phyloP scores from a whole-genome alignment of 2,113 vertebrate genomes.

The Podarcis raffonei region DNA sequence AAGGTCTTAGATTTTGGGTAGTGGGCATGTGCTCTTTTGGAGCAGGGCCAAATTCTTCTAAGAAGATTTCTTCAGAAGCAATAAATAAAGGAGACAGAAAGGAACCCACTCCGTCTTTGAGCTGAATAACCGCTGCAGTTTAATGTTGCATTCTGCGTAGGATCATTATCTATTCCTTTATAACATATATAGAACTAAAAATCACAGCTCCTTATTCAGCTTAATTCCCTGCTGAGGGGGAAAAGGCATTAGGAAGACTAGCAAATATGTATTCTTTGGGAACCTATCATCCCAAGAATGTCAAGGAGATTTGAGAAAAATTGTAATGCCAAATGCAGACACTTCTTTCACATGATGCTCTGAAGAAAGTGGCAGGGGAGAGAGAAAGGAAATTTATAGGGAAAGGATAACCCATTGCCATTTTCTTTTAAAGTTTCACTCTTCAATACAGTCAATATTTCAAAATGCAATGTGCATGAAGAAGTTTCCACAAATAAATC shows the following conservation, averaged over 20 bases:
- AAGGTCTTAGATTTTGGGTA: neutral
- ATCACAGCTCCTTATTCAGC: conserved; percentile 57
- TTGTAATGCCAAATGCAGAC: conserved; percentile 55
- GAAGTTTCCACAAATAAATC: conserved; percentile 50
- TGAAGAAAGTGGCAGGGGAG: conserved; percentile 40
- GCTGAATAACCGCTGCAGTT: conserved; percentile 45
- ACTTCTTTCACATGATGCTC: conserved; percentile 46
- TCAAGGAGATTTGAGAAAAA: conserved; percentile 66
- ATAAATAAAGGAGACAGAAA: conserved; percentile 55
- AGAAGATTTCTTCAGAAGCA: conserved; percentile 46
- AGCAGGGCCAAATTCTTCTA: conserved; percentile 68
- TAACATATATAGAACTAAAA: conserved; percentile 62
- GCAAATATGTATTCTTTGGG: conserved; percentile 60
- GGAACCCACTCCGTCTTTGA: conserved; percentile 44
- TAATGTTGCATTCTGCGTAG: conserved; percentile 36
- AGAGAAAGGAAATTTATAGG: conserved; percentile 52
- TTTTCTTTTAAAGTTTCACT: conserved; percentile 45
- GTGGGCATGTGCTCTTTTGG: conserved; percentile 85
- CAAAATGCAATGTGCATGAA: conserved; percentile 36
- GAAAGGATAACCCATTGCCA: conserved; percentile 29
- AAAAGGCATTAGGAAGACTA: conserved; percentile 58
- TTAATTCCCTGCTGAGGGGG: conserved; percentile 48
- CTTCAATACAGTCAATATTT: conserved; percentile 58
- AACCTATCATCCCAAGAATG: conserved; percentile 66
- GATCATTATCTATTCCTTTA: conserved; percentile 62